Conservation (phyloP, 2,888 invertebrate genomes). For the Scaptomyza cyrtandrae region DNA sequence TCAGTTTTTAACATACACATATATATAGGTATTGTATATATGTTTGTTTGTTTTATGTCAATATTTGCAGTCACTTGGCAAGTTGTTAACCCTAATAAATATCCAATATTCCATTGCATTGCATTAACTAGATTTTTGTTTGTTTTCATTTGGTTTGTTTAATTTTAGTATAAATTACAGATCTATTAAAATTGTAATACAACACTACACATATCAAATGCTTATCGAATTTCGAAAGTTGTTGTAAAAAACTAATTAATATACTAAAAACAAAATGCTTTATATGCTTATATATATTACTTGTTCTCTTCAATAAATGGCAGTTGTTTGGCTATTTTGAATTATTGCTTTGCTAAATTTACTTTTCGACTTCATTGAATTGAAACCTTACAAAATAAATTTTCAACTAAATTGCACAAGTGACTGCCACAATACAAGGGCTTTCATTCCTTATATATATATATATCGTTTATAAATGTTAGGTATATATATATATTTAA, state of each 20-base stretch:
- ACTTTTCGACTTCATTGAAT: constrained; percentile 29
- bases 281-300: background rate
- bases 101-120: constrained; percentile 47
- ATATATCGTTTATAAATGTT: background rate
- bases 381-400: constrained; percentile 74
- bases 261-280: constrained; percentile 38
- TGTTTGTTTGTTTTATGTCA: constrained; percentile 51
- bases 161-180: constrained; percentile 52
- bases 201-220: constrained; percentile 64
- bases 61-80: constrained; percentile 76
- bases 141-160: constrained; percentile 11
- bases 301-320: constrained; percentile 59
- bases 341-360: constrained; percentile 40
- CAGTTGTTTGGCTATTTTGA: constrained; percentile 77
- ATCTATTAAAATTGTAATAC: constrained; percentile 68
- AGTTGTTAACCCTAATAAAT: constrained; percentile 51
- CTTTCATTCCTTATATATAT: constrained; percentile 12
- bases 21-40: background rate
- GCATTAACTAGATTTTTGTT: constrained; percentile 29
- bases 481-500: constrained; percentile 1
- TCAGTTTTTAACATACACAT: constrained; percentile 49
- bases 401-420: constrained; percentile 64
- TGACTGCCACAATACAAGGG: constrained; percentile 61
- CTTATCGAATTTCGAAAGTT: constrained; percentile 45
- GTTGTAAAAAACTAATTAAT: constrained; percentile 37